Conservation (phyloP, 2,797 vertebrate species). For the Ctenochaetus hawaiiensis region DNA sequence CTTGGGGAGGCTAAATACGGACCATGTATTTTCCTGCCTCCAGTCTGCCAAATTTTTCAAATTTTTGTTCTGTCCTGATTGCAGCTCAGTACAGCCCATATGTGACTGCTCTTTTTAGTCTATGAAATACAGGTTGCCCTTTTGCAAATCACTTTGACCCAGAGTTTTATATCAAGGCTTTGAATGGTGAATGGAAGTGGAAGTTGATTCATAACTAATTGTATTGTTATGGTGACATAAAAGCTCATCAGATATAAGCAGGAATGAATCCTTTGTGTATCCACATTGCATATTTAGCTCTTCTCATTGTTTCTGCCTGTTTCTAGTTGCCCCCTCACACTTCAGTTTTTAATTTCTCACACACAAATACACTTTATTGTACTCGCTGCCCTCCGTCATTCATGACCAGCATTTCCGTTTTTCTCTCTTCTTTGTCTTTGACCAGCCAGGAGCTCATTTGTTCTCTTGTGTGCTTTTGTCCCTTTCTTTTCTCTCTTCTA, state of each 20-base stretch:
- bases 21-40: not conserved
- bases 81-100: not conserved
- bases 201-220: not conserved
- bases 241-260: not conserved
- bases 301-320: not conserved
- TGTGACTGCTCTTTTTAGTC: constrained; percentile 34
- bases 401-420: constrained; percentile 22
- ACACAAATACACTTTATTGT: constrained; percentile 10
- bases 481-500: constrained; percentile 30
- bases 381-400: constrained; percentile 14
- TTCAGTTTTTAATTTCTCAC: constrained; percentile 3
- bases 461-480: constrained; percentile 48
- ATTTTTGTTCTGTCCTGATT: constrained; percentile 14
- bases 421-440: constrained; percentile 40
- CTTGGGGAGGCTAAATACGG: not conserved
- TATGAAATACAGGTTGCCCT: constrained; percentile 38
- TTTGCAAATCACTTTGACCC: constrained; percentile 16
- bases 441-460: constrained; percentile 41
- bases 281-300: not conserved
- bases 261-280: not conserved
- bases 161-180: constrained; percentile 4
- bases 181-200: not conserved
- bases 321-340: not conserved
- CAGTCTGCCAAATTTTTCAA: not conserved
- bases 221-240: not conserved